Evolutionary conservation across 2,797 vertebrate genomes (phyloP).

Genomic region (Danio aesculapii): DNA sequence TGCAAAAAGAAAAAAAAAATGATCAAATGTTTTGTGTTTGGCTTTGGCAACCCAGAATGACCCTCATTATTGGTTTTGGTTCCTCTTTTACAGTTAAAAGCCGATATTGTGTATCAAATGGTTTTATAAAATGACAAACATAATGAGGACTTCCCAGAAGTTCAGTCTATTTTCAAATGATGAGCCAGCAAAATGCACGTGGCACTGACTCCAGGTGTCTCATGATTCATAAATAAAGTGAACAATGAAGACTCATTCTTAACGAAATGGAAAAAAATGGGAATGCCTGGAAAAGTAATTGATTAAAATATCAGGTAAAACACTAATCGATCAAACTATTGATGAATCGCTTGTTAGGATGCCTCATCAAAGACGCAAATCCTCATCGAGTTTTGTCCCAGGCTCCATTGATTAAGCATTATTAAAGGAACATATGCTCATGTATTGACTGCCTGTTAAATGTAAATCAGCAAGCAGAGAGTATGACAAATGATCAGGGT

Average conservation of each 20-base stretch:
- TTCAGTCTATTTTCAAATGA: slow-evolving; percentile 56
- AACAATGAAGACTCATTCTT: slow-evolving; percentile 12
- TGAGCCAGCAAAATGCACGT: slow-evolving; percentile 33
- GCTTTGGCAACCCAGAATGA: slow-evolving; percentile 43
- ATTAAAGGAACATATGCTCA: slow-evolving; percentile 39
- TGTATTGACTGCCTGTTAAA: slow-evolving; percentile 58
- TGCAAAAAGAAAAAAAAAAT: not conserved
- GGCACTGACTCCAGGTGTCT: slow-evolving; percentile 4
- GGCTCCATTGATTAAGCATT: slow-evolving; percentile 54
- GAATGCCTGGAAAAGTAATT: slow-evolving; percentile 2
- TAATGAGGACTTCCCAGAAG: slow-evolving; percentile 60
- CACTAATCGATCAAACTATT: slow-evolving; percentile 37
- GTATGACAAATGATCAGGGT: slow-evolving; percentile 53
- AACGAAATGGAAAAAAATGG: not conserved
- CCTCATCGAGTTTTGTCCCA: slow-evolving; percentile 46
- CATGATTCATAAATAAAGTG: not conserved
- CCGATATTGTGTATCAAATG: slow-evolving; percentile 59
- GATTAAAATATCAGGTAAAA: slow-evolving; percentile 28
- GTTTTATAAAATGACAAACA: slow-evolving; percentile 50
- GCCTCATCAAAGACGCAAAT: slow-evolving; percentile 42
- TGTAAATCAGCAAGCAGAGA: slow-evolving; percentile 51
- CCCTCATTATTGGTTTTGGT: slow-evolving; percentile 59
- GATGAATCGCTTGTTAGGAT: slow-evolving; percentile 50
- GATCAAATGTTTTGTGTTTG: slow-evolving; percentile 35
- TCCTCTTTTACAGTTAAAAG: slow-evolving; percentile 54